Base-by-base conservation (phyloP, 2,888 invertebrate genomes). In the Agrilus biguttatus region DNA sequence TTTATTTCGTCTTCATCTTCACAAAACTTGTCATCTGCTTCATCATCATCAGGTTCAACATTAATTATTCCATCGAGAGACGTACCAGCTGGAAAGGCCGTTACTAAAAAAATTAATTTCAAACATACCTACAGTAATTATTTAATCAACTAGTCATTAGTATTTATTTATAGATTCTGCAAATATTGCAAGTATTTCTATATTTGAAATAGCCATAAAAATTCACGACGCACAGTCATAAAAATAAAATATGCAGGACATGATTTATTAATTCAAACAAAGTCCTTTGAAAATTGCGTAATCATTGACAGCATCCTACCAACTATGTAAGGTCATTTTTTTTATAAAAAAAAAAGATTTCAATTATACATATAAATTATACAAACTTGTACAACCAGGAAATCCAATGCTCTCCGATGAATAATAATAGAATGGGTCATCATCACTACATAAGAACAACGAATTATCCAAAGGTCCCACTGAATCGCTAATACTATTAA, bases 301-400 rank as follows among this genome's bases (percentile, higher is more conserved):
- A 17, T 17, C 17, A 17, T 17, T 23, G 2, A 8, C 23, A 23
- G 23, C 28, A 28, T 28, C 28, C 10, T 28, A 10, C 10, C 10
- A 28, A 28, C 10, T 28, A 21, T 21, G 28, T 28, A 10, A 28
- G 8, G 28, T 28, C 28, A 28, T 10, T 10, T 10, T 21, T 21
- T 3, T 5, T 5, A 6, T 5, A 21, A 28, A 28, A 28, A 5
- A 8, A 10, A 28, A 8, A 28, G 3, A 28, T 21, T 3, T 21
- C 1, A 7, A 5, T 21, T 6, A 21, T 19, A 19, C 5, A 5
- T 19, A 35, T 19, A n/a, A 36, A 37, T 66, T 46, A 71, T 68
- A 40, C 42, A 44, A 53, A 63, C 63, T 54, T 43, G 62, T 54
- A 55, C 80, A 80, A 53, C 78, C 78, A 1, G 77, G 76, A 48